These are phyloP conservation scores for Eospalax fontanierii DNA, from an alignment of 2,797 vertebrate genomes.

Conservation along the genomic window DNA sequence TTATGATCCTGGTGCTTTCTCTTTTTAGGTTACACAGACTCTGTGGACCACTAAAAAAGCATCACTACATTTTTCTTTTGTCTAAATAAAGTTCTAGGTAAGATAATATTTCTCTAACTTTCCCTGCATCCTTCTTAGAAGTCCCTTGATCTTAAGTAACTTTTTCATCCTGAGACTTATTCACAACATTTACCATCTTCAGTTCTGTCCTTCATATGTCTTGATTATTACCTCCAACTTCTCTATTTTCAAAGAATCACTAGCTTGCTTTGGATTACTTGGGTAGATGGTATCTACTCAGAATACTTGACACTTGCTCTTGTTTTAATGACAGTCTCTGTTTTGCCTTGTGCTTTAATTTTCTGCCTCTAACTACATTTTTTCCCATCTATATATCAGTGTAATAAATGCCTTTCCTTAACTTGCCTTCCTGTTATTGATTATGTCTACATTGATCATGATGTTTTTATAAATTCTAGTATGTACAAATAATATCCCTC, in stretches of 20 bases:
- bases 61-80: neutral
- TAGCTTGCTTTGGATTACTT: neutral
- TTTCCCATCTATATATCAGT: too few species aligned
- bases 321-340: neutral
- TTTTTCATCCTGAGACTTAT: neutral
- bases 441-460: neutral
- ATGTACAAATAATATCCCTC: neutral
- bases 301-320: conserved; percentile 34
- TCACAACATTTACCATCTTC: neutral
- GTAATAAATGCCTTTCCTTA: neutral
- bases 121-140: neutral
- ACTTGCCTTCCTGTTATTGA: neutral
- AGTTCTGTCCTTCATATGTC: neutral
- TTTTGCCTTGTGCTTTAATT: neutral
- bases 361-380: neutral
- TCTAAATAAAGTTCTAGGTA: neutral
- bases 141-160: neutral
- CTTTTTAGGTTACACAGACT: neutral
- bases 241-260: neutral
- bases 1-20: neutral
- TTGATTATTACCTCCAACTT: too few species aligned
- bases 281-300: neutral
- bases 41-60: neutral
- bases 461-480: conserved; percentile 9
- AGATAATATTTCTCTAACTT: neutral